Percentiles rank a stretch among this genome's conserved stretches.
Conservation (phyloP, 2,113 vertebrate species). For the Nansenia antarctica region DNA sequence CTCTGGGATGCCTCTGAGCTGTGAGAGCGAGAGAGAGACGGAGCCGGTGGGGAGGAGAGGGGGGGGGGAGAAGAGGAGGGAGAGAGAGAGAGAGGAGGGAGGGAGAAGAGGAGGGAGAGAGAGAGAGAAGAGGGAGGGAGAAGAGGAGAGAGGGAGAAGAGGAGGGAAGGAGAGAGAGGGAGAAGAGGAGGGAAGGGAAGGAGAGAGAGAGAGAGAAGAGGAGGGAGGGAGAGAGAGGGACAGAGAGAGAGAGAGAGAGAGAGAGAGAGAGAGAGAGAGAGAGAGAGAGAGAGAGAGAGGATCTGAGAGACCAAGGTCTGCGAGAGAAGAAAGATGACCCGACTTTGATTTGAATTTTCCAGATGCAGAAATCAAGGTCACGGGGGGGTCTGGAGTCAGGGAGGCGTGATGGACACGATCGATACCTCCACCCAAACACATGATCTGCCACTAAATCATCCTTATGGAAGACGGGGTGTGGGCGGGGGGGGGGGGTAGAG, state of each 20-base stretch:
- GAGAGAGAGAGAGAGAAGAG: background rate
- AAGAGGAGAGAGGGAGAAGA: background rate
- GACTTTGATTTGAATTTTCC: constrained; percentile 42
- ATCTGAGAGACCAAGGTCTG: background rate
- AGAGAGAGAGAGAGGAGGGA: no score
- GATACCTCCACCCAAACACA: constrained; percentile 71
- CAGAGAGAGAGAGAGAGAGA: background rate
- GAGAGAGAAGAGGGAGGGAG: no score
- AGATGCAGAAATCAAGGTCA: constrained; percentile 71
- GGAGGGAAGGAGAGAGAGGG: background rate
- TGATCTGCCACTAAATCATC: constrained; percentile 64
- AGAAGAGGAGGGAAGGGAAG: background rate
- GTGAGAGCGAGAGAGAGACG: no score
- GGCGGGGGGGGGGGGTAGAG: constrained; percentile 21
- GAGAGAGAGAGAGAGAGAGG: background rate
- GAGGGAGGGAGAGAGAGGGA: background rate
- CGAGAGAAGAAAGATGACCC: constrained; percentile 6
- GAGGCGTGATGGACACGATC: constrained; percentile 44
- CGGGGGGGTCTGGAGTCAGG: constrained; percentile 50
- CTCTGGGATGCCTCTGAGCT: no score
- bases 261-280: background rate
- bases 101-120: no score
- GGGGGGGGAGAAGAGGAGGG: no score
- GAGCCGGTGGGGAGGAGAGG: no score
- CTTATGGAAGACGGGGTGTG: constrained; percentile 46